These are phyloP conservation scores for Anoplius nigerrimus DNA, from an alignment of 2,888 invertebrate genomes.

Conservation along the genomic window DNA sequence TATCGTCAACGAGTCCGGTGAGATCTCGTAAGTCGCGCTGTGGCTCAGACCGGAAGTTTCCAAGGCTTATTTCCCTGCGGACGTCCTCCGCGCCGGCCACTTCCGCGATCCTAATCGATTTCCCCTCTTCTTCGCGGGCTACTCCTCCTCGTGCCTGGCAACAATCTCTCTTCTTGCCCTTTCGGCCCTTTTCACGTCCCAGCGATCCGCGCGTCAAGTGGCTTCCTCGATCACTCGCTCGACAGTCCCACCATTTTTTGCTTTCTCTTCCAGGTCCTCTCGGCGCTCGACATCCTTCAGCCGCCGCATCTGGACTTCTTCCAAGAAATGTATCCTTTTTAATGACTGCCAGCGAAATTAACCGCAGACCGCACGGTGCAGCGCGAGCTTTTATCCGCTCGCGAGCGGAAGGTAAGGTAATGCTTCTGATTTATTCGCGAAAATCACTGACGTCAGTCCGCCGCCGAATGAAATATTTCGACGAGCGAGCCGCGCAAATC, in stretches of 20 bases:
- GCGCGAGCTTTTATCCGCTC: too few relatives aligned
- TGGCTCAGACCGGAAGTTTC: constrained; percentile 13
- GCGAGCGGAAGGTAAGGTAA: too few relatives aligned
- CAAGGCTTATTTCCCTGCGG: constrained; percentile 22
- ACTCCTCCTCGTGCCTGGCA: not conserved
- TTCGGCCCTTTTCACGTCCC: not conserved
- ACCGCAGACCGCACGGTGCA: too few relatives aligned
- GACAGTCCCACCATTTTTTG: constrained; percentile 63
- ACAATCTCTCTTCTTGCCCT: not conserved
- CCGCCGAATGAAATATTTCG: too few relatives aligned
- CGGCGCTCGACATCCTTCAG: constrained; percentile 98
- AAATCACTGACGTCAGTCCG: too few relatives aligned
- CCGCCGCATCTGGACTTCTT: constrained; percentile 99
- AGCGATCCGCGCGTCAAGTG: constrained; percentile 10
- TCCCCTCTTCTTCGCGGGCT: not conserved
- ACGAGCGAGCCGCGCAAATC: too few relatives aligned
- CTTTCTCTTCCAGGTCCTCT: constrained; percentile 88
- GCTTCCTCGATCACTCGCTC: not conserved
- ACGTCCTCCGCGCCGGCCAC: not conserved
- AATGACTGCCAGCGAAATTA: not conserved
- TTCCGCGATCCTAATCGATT: constrained; percentile 1
- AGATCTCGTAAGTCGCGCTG: not conserved
- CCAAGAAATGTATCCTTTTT: constrained; percentile 99
- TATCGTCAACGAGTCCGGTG: too few relatives aligned
- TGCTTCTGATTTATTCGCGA: too few relatives aligned